A percentile compares a stretch with the other conserved stretches of the same genome.
phyloP scores from a whole-genome alignment of 2,888 invertebrate species.

The Cheilosia vulpina region DNA sequence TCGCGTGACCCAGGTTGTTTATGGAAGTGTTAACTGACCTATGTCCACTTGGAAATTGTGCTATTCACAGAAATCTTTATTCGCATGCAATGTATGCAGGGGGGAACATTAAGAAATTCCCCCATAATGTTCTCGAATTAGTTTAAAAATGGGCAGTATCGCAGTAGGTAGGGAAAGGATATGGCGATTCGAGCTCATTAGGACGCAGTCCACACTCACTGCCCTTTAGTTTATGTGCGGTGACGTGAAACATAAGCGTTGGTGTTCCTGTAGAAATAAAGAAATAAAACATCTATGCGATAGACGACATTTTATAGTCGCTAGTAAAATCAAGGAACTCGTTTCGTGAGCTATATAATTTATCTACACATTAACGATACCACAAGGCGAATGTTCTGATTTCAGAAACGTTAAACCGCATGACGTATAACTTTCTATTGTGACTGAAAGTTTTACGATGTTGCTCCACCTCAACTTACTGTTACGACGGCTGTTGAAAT shows the following conservation, averaged over 20 bases:
- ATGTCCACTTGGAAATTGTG: conserved; percentile 31
- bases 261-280: background rate
- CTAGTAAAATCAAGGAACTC: conserved; percentile 13
- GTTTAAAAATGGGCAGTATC: background rate
- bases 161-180: background rate
- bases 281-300: background rate
- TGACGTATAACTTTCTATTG: background rate
- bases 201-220: conserved; percentile 15
- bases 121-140: conserved; percentile 25
- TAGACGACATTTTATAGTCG: conserved; percentile 15
- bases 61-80: conserved; percentile 10
- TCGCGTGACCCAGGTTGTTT: conserved; percentile 50
- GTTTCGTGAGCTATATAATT: conserved; percentile 2
- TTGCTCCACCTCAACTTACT: too few species aligned
- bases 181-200: conserved; percentile 48
- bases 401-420: background rate
- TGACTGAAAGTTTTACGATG: too few species aligned
- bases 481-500: too few species aligned
- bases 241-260: background rate
- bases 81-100: conserved; percentile 49
- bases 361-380: background rate
- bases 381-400: conserved; percentile 17
- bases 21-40: conserved; percentile 64
- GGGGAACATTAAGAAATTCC: conserved; percentile 1
- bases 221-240: background rate